phyloP scores from a whole-genome alignment of 2,113 vertebrate genomes.

The Pogonocichla stellata region DNA sequence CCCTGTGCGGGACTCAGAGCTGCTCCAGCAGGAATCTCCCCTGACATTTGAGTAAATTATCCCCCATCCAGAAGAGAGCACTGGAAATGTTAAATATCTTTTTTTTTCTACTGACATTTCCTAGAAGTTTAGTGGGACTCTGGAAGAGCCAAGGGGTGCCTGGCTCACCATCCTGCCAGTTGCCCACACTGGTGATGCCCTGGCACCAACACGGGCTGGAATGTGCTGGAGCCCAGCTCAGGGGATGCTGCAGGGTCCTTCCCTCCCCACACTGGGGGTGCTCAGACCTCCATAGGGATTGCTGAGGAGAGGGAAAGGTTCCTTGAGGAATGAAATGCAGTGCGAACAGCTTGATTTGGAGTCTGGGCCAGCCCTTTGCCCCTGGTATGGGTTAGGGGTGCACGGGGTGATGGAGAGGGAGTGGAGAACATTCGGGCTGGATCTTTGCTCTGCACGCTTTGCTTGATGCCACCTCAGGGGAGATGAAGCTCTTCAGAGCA shows the following conservation, averaged over 20 bases:
- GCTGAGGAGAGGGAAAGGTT: not conserved
- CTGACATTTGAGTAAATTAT: constrained; percentile 47
- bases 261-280: fast-evolving
- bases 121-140: not conserved
- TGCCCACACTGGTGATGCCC: fast-evolving
- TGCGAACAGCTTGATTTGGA: not conserved
- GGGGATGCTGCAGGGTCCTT: not conserved
- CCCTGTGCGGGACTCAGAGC: fast-evolving
- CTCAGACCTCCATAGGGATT: fast-evolving
- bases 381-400: not conserved
- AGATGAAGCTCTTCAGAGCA: not conserved
- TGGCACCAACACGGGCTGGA: fast-evolving
- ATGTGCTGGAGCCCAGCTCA: fast-evolving
- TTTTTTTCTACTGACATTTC: constrained; percentile 28
- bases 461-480: fast-evolving
- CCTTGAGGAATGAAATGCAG: not conserved
- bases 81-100: not conserved
- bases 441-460: not conserved
- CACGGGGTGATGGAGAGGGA: not conserved
- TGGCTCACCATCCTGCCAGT: not conserved
- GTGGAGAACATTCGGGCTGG: not conserved
- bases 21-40: not conserved
- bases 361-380: not conserved
- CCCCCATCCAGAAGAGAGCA: not conserved
- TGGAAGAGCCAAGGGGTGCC: not conserved